phyloP scores from a whole-genome alignment of 2,797 vertebrate species.

The Cheirogaleus major region DNA sequence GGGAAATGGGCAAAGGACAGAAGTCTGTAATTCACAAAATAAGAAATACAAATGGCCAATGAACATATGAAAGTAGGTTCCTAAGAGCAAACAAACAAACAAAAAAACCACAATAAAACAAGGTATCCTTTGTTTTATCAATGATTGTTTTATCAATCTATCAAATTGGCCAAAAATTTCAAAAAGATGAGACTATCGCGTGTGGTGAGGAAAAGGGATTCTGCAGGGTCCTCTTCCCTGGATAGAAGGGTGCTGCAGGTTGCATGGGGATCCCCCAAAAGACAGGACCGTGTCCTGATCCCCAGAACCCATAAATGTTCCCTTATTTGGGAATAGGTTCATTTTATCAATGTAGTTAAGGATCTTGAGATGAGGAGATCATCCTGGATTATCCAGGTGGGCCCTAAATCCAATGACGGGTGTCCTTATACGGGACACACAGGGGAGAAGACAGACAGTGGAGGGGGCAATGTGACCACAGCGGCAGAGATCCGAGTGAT shows the following conservation, averaged over 20 bases:
- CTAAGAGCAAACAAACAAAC: not conserved
- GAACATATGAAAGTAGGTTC: not conserved
- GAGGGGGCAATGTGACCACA: not conserved
- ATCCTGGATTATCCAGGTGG: not conserved
- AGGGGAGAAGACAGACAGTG: not conserved
- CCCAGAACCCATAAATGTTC: not conserved
- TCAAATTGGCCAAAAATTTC: not conserved
- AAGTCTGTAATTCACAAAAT: not conserved
- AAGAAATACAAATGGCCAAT: not conserved
- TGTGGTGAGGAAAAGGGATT: not conserved
- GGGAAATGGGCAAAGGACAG: not conserved
- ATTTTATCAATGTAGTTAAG: not conserved
- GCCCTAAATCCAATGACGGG: not conserved
- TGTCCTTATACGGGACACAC: not conserved
- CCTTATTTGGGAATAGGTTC: not conserved
- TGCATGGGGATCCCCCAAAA: not conserved
- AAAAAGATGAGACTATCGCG: not conserved
- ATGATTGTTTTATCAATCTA: too few species aligned
- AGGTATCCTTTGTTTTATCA: not conserved
- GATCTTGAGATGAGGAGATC: not conserved
- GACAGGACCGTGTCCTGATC: not conserved
- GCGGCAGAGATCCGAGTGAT: not conserved
- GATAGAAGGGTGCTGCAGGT: not conserved
- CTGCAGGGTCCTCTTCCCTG: not conserved
- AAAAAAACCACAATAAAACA: not conserved